Evolutionary conservation across 2,113 vertebrate species (phyloP).

Genomic region (Stigmatopora nigra): DNA sequence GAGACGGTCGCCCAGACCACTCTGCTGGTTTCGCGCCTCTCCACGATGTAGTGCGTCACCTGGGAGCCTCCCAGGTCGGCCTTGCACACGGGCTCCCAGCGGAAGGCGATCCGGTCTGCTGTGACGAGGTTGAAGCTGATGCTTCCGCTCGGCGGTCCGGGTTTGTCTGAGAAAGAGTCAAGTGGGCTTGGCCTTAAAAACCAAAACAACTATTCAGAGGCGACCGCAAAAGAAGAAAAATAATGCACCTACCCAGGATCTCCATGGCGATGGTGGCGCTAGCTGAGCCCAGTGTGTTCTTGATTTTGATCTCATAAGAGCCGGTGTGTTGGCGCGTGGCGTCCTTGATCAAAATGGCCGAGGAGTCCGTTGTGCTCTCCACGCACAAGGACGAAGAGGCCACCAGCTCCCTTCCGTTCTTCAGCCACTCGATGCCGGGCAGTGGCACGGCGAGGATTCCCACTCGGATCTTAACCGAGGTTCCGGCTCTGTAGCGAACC

Average conservation of each 20-base stretch:
- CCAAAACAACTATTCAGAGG: neutral
- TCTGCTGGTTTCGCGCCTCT: constrained; percentile 90
- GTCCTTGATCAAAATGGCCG: constrained; percentile 89
- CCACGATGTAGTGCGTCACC: constrained; percentile 90
- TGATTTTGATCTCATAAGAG: constrained; percentile 87
- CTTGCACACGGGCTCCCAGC: constrained; percentile 80
- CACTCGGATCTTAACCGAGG: constrained; percentile 81
- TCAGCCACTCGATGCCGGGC: constrained; percentile 88
- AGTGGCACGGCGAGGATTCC: constrained; percentile 88
- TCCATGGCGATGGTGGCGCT: constrained; percentile 84
- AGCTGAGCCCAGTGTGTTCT: constrained; percentile 87
- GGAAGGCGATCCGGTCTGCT: constrained; percentile 82
- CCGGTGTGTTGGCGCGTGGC: constrained; percentile 82
- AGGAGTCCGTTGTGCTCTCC: constrained; percentile 86
- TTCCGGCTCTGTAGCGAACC: constrained; percentile 88
- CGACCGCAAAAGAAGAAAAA: constrained; percentile 1
- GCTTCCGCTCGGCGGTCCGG: constrained; percentile 82
- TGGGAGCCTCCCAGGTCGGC: constrained; percentile 78
- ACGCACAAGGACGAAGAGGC: constrained; percentile 75
- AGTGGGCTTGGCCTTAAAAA: neutral
- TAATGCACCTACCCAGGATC: constrained; percentile 80
- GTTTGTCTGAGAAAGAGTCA: constrained; percentile 76
- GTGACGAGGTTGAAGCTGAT: constrained; percentile 85
- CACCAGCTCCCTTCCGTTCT: constrained; percentile 84
- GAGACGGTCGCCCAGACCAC: constrained; percentile 89